These are phyloP conservation scores for Chelidonichthys spinosus DNA, from an alignment of 2,797 vertebrate genomes.

Conservation along the genomic window DNA sequence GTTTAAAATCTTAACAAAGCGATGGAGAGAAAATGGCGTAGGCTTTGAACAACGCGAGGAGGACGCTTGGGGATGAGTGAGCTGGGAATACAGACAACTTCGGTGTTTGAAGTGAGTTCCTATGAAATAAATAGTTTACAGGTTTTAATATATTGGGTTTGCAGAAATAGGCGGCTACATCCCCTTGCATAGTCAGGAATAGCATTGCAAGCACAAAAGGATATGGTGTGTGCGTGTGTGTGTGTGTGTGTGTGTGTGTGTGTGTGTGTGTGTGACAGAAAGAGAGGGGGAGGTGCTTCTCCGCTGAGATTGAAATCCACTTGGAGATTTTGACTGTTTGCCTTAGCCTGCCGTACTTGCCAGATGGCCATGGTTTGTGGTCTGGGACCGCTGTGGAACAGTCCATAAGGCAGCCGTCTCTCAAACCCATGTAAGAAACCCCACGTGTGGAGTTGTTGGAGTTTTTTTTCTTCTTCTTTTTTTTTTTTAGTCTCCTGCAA, in stretches of 20 bases:
- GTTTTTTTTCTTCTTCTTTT: too few species aligned
- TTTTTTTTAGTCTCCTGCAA: constrained; percentile 61
- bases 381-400: constrained; percentile 72
- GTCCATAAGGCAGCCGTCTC: constrained; percentile 81
- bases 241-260: constrained; percentile 25
- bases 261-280: constrained; percentile 23
- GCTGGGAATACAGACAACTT: constrained; percentile 14
- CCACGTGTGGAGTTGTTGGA: constrained; percentile 60
- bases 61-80: constrained; percentile 22
- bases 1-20: constrained; percentile 50
- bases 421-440: constrained; percentile 77
- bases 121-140: constrained; percentile 34
- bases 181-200: constrained; percentile 5
- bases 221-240: constrained; percentile 7
- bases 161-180: neutral
- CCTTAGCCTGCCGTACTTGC: constrained; percentile 58
- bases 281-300: neutral
- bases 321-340: constrained; percentile 69
- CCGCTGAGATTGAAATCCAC: constrained; percentile 39
- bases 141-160: constrained; percentile 28
- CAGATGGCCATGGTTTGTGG: constrained; percentile 77
- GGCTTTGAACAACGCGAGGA: constrained; percentile 15
- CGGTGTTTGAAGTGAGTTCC: constrained; percentile 29
- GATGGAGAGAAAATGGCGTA: constrained; percentile 19
- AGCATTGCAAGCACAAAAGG: constrained; percentile 12